Conservation (phyloP, 1,140 invertebrate genomes). For the Bombyx mandarina region DNA sequence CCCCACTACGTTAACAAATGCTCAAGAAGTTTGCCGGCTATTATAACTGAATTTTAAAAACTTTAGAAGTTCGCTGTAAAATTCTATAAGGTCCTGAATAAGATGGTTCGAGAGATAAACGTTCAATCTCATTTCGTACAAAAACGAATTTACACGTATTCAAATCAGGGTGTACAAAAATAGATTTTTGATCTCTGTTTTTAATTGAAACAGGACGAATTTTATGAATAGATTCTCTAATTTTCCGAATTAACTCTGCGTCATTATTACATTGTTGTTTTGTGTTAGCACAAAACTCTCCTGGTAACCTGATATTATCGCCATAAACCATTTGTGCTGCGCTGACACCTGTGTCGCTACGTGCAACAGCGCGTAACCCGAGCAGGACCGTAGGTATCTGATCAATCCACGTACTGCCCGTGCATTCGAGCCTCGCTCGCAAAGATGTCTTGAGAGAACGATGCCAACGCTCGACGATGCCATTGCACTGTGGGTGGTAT, state of each 20-base stretch:
- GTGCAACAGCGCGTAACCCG: too few relatives aligned
- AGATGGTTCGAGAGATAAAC: constrained; percentile 28
- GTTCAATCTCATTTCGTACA: constrained; percentile 27
- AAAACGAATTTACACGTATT: constrained; percentile 32
- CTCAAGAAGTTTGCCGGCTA: too few relatives aligned
- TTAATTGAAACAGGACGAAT: too few relatives aligned
- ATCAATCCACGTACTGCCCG: too few relatives aligned
- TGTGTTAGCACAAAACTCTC: constrained; percentile 9
- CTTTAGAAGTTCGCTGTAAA: constrained; percentile 20
- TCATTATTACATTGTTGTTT: neutral
- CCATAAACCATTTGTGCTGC: constrained; percentile 24
- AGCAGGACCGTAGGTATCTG: too few relatives aligned
- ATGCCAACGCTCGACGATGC: too few relatives aligned
- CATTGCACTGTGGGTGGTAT: constrained; percentile 35
- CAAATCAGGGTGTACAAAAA: constrained; percentile 21
- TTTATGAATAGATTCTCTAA: too few relatives aligned
- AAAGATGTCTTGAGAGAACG: too few relatives aligned
- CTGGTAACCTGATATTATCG: constrained; percentile 11
- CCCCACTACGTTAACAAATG: too few relatives aligned
- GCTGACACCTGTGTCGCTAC: constrained; percentile 27
- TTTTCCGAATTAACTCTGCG: too few relatives aligned
- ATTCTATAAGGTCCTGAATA: constrained; percentile 47
- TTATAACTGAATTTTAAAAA: constrained; percentile 9
- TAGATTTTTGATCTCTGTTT: neutral
- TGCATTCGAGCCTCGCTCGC: constrained; percentile 43